Percentiles rank a stretch among this genome's conserved stretches.
phyloP scores from a whole-genome alignment of 2,888 invertebrate species.

The Cynaeus angustus region DNA sequence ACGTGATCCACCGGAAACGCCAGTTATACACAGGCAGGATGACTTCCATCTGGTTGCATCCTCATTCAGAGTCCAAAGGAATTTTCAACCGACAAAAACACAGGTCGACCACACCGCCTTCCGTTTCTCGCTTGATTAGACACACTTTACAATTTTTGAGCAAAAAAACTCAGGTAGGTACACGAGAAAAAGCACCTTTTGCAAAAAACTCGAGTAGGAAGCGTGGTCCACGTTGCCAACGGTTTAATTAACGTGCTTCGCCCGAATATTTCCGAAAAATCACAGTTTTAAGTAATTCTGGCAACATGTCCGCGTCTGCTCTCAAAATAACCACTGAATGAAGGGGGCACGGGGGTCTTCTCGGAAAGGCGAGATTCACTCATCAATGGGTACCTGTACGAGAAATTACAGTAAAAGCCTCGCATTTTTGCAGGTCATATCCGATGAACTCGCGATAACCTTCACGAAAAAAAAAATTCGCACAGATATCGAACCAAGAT shows the following conservation, averaged over 20 bases:
- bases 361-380: slow-evolving; percentile 55
- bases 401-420: slow-evolving; percentile 1
- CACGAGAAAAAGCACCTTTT: neutral
- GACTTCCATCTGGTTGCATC: slow-evolving; percentile 71
- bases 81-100: slow-evolving; percentile 66
- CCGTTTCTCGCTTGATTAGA: slow-evolving; percentile 41
- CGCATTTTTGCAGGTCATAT: slow-evolving; percentile 21
- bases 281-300: slow-evolving; percentile 14
- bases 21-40: slow-evolving; percentile 74
- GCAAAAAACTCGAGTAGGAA: slow-evolving; percentile 28
- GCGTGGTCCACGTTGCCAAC: slow-evolving; percentile 19
- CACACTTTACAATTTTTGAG: slow-evolving; percentile 6
- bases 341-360: slow-evolving; percentile 54
- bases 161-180: slow-evolving; percentile 10
- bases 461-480: slow-evolving; percentile 16
- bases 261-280: slow-evolving; percentile 18
- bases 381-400: slow-evolving; percentile 49
- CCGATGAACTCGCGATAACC: slow-evolving; percentile 36
- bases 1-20: slow-evolving; percentile 70
- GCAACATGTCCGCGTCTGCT: slow-evolving; percentile 20
- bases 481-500: neutral
- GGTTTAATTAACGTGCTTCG: slow-evolving; percentile 21
- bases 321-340: slow-evolving; percentile 53
- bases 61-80: slow-evolving; percentile 68
- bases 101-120: slow-evolving; percentile 45